phyloP scores from a whole-genome alignment of 2,797 vertebrate species.

The Leucoraja ocellata region DNA sequence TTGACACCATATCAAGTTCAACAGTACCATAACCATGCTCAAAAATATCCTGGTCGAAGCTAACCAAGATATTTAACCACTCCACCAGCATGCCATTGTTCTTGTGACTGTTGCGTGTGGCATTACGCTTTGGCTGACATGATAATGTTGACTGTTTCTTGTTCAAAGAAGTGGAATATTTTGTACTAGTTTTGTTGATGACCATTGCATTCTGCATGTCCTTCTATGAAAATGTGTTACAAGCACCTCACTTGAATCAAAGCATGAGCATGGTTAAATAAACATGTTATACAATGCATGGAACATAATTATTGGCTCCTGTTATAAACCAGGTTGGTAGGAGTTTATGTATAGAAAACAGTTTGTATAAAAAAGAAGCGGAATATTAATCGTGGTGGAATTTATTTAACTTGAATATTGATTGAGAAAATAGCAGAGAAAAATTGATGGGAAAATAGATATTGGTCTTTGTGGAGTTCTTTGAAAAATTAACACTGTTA shows the following conservation, averaged over 20 bases:
- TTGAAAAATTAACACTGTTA: neutral
- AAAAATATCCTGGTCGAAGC: slow-evolving; percentile 7
- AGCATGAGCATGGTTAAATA: slow-evolving; percentile 32
- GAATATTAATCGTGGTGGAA: neutral
- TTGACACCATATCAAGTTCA: slow-evolving; percentile 22
- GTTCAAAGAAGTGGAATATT: neutral
- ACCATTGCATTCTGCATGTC: slow-evolving; percentile 8
- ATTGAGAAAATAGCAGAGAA: neutral
- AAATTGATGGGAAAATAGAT: neutral
- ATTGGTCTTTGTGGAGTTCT: neutral
- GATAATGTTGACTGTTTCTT: neutral
- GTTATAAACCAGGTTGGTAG: neutral
- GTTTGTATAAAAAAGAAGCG: too few species aligned
- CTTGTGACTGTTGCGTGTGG: neutral
- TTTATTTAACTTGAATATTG: neutral
- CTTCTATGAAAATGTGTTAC: slow-evolving; percentile 19
- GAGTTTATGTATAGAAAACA: neutral
- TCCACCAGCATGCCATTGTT: neutral
- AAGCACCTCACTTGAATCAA: neutral
- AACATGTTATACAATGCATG: neutral
- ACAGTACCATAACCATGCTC: neutral
- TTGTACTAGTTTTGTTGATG: neutral
- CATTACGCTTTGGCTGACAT: slow-evolving; percentile 12
- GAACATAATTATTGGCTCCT: neutral
- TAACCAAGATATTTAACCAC: slow-evolving; percentile 15